phyloP scores from a whole-genome alignment of 92 coral and sea anemone genomes.

The Parazoanthus atlanticus region DNA sequence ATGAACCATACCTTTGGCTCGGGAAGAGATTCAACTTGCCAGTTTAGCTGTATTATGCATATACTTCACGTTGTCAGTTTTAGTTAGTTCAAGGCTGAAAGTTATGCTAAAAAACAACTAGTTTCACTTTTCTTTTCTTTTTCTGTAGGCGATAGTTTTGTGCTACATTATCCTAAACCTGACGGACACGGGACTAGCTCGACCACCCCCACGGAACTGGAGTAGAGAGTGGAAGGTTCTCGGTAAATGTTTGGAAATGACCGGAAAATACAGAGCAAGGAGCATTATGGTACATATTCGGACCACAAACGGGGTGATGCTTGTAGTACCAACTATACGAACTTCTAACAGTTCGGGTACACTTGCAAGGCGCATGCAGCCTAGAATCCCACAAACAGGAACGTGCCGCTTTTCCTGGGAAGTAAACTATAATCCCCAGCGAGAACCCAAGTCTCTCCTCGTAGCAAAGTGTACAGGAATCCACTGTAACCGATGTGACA shows the following conservation, averaged over 20 bases:
- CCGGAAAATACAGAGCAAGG: slow-evolving; percentile 7
- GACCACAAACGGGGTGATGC: not conserved
- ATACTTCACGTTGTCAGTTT: too few species aligned
- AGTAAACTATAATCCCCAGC: not conserved
- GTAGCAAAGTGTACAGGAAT: slow-evolving; percentile 24
- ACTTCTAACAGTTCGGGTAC: not conserved
- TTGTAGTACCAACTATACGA: not conserved
- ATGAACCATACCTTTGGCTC: too few species aligned
- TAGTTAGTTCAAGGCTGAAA: too few species aligned
- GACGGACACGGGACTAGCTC: not conserved
- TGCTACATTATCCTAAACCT: not conserved
- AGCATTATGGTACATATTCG: not conserved
- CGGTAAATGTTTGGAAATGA: slow-evolving; percentile 15
- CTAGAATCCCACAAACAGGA: not conserved
- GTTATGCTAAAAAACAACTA: too few species aligned
- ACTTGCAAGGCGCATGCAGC: not conserved
- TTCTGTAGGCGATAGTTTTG: not conserved
- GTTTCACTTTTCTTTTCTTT: not conserved
- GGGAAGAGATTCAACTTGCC: too few species aligned
- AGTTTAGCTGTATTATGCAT: too few species aligned
- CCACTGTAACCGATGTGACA: not conserved
- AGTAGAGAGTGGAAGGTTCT: not conserved
- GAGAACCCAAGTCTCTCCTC: not conserved
- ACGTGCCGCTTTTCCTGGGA: slow-evolving; percentile 13
- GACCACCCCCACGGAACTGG: slow-evolving; percentile 14